phyloP scores from a whole-genome alignment of 2,797 vertebrate genomes.

The Lacerta bilineata region DNA sequence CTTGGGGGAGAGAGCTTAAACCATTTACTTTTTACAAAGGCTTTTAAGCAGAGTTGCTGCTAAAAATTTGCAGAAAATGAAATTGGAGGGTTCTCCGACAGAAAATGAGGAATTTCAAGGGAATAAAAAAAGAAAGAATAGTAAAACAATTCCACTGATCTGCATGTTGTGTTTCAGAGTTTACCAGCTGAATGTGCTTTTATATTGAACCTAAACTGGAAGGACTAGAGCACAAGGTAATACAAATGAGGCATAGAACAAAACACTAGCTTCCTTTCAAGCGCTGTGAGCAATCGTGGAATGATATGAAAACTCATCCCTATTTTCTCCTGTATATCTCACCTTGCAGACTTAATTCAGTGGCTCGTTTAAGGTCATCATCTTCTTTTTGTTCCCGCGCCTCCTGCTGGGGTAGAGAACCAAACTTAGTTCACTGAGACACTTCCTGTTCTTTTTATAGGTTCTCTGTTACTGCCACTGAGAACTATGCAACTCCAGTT shows the following conservation, averaged over 20 bases:
- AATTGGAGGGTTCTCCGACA: not conserved
- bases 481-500: conserved; percentile 65
- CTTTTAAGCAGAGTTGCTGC: not conserved
- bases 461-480: conserved; percentile 53
- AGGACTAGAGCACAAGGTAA: not conserved
- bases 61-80: not conserved
- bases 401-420: conserved; percentile 85
- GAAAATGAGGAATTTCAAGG: not conserved
- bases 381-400: conserved; percentile 97
- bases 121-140: not conserved
- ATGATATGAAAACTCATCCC: not conserved
- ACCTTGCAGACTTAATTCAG: conserved; percentile 99
- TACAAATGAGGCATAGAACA: not conserved
- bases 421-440: conserved; percentile 72
- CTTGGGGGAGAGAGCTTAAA: not conserved
- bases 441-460: conserved; percentile 62
- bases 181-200: not conserved
- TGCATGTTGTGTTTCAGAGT: not conserved
- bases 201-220: not conserved
- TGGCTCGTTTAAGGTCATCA: conserved; percentile 97
- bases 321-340: conserved; percentile 41
- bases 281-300: not conserved
- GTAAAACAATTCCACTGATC: not conserved
- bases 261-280: not conserved
- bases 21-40: not conserved